These are phyloP conservation scores for Palythoa heliodiscus DNA, from an alignment of 92 coral and sea anemone species.

Conservation along the genomic window DNA sequence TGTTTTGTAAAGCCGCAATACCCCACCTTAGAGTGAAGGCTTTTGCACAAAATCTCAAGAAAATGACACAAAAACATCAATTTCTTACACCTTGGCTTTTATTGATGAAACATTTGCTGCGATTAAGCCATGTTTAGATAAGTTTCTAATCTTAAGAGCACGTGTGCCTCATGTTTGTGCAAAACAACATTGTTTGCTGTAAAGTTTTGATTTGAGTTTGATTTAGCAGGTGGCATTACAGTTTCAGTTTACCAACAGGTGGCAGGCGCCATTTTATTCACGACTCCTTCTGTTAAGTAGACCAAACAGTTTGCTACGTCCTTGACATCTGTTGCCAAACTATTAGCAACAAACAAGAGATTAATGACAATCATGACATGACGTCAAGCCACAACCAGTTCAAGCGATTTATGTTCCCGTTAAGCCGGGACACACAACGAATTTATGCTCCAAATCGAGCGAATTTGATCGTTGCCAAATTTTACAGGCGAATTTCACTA, in stretches of 20 bases:
- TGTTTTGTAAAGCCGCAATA: too few relatives aligned
- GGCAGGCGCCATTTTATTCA: background rate
- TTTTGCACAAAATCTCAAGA: too few relatives aligned
- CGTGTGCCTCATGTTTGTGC: background rate
- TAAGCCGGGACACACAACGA: too few relatives aligned
- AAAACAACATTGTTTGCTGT: background rate
- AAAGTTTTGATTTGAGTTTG: background rate
- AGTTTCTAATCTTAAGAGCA: background rate
- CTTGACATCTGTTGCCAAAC: background rate
- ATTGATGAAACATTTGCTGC: background rate
- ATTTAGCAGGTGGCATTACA: background rate
- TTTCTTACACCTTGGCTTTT: background rate
- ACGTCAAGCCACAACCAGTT: background rate
- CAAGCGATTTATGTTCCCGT: too few relatives aligned
- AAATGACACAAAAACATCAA: too few relatives aligned
- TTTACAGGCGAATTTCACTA: too few relatives aligned
- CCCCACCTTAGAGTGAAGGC: too few relatives aligned
- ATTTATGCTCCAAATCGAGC: too few relatives aligned
- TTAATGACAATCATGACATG: background rate
- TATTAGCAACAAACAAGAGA: background rate
- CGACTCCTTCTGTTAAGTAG: background rate
- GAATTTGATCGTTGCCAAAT: too few relatives aligned
- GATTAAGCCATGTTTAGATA: background rate
- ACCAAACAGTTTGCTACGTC: background rate
- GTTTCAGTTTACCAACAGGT: background rate